Conservation (phyloP, 2,797 vertebrate species). For the Pipistrellus pygmaeus region DNA sequence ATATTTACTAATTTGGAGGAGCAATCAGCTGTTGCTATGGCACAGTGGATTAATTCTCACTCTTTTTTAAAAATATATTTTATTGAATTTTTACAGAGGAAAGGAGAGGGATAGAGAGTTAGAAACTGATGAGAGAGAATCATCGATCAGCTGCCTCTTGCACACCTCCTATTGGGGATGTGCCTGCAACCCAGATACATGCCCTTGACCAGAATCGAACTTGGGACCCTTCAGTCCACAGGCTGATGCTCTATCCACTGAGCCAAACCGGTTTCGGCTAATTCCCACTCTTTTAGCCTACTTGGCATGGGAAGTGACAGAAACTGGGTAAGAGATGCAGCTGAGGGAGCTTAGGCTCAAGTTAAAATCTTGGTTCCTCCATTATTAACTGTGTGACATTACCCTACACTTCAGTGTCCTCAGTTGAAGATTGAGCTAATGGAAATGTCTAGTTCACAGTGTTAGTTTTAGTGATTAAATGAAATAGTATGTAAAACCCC, state of each 20-base stretch:
- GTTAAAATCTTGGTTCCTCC: not conserved
- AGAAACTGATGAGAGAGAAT: too few relatives aligned
- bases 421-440: not conserved
- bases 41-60: constrained; percentile 48
- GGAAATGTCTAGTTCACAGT: not conserved
- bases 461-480: constrained; percentile 33
- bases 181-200: too few relatives aligned
- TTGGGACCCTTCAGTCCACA: too few relatives aligned
- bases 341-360: not conserved
- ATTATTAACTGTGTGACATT: not conserved
- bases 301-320: not conserved
- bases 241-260: too few relatives aligned
- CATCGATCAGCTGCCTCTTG: too few relatives aligned
- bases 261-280: not conserved
- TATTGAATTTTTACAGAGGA: too few relatives aligned
- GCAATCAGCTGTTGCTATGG: constrained; percentile 53
- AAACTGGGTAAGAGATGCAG: not conserved
- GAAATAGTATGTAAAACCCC: constrained; percentile 19
- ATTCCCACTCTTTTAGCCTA: constrained; percentile 19
- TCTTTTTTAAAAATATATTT: not conserved
- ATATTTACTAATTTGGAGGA: constrained; percentile 70
- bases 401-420: not conserved
- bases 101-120: too few relatives aligned
- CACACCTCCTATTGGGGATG: too few relatives aligned
- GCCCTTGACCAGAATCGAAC: too few relatives aligned